Percentiles rank a stretch among this genome's conserved stretches.
phyloP scores from a whole-genome alignment of 1,140 invertebrate species.

The Homarus americanus region DNA sequence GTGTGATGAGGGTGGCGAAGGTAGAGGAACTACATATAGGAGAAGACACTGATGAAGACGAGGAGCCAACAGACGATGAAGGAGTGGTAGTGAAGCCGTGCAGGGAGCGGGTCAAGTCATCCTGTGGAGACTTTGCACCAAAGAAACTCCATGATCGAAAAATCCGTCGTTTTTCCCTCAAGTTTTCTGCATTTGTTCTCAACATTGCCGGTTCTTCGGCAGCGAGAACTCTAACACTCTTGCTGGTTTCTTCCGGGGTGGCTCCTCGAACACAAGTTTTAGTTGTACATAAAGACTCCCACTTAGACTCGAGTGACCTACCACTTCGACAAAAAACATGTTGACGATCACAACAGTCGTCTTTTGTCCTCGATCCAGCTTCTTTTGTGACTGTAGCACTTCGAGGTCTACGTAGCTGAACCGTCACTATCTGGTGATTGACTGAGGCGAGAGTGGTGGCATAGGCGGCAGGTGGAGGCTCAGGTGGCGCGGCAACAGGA shows the following conservation, averaged over 20 bases:
- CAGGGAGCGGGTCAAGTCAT: not conserved
- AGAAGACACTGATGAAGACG: slow-evolving; percentile 14
- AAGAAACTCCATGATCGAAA: slow-evolving; percentile 37
- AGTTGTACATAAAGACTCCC: not conserved
- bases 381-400: slow-evolving; percentile 4
- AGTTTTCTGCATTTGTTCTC: slow-evolving; percentile 8
- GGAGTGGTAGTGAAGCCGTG: not conserved
- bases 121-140: not conserved
- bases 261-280: not conserved
- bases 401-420: not conserved
- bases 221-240: not conserved
- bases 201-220: not conserved
- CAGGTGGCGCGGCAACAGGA: not conserved
- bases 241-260: not conserved
- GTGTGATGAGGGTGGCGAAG: slow-evolving; percentile 4
- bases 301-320: not conserved
- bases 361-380: not conserved
- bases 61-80: not conserved
- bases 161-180: slow-evolving; percentile 22
- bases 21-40: not conserved
- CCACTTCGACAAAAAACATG: not conserved
- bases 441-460: not conserved
- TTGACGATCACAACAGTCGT: not conserved
- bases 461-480: not conserved
- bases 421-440: not conserved